Base-by-base conservation (phyloP, 1,140 invertebrate genomes). In the Goniozus legneri region DNA sequence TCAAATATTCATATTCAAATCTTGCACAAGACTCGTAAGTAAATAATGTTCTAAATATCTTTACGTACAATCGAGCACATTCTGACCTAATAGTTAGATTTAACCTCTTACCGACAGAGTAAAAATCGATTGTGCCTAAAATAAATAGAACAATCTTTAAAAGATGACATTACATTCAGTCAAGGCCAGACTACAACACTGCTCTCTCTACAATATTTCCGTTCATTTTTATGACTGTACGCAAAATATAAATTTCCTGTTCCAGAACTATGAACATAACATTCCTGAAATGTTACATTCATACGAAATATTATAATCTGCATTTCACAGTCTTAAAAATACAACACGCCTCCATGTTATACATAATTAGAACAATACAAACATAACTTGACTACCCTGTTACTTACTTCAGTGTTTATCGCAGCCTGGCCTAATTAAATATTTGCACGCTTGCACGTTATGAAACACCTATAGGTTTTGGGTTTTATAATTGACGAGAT, bases 331-430 rank as follows among this genome's bases (percentile, higher is more conserved):
- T 58, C 60, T 51, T 48, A 56, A 63, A 59, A 60, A 35, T 54
- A 53, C 31, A 20, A n/a, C n/a, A n/a, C 18, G 10, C 36, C 36
- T 47, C 42, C 41, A 14, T 36, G 47, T 46, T 45, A 47, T 56
- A 54, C 58, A 52, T 57, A 58, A 52, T 58, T 44, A 39, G 60
- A 67, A 69, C 47, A 60, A 65, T 58, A 58, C 61, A 64, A 63
- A 67, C 59, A 46, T 62, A 71, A 65, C 57, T 59, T 60, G 52
- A 44, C 56, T 71, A 71, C 58, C 66, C 65, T 63, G 60, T 63
- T 55, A 63, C 60, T 58, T 57, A 59, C 57, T 50, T 44, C 41
- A 57, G 52, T 59, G 47, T 62, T 54, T 40, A 50, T 37, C 18
- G 35, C 54, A 65, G 64, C 55, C 64, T 62, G 61, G 55, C 55